Evolutionary conservation across 1,140 invertebrate species (phyloP).

Genomic region (Physella acuta): DNA sequence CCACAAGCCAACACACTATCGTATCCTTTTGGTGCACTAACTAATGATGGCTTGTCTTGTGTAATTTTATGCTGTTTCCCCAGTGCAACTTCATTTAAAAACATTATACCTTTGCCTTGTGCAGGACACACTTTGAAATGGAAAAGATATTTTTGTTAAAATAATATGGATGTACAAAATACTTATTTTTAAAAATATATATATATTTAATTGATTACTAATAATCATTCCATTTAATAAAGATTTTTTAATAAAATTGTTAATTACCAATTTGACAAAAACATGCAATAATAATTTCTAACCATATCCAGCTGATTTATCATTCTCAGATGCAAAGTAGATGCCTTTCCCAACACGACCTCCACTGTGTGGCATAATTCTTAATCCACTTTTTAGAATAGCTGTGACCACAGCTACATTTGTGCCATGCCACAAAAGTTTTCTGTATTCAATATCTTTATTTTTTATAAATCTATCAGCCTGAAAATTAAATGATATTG

Average conservation of each 20-base stretch:
- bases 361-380: constrained; percentile 64
- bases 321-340: constrained; percentile 62
- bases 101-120: constrained; percentile 58
- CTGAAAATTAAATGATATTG: too few species aligned
- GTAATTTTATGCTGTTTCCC: constrained; percentile 59
- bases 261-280: too few species aligned
- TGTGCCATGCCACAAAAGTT: constrained; percentile 63
- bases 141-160: too few species aligned
- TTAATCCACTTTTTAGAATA: constrained; percentile 61
- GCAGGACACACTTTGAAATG: constrained; percentile 37
- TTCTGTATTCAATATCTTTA: constrained; percentile 54
- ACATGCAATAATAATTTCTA: constrained; percentile 25
- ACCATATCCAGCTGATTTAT: constrained; percentile 60
- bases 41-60: constrained; percentile 49
- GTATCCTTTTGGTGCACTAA: constrained; percentile 55
- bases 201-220: too few species aligned
- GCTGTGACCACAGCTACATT: constrained; percentile 63
- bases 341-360: constrained; percentile 62
- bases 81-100: constrained; percentile 61
- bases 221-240: too few species aligned
- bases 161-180: too few species aligned
- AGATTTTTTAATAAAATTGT: too few species aligned
- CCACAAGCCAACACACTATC: constrained; percentile 61
- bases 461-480: constrained; percentile 46
- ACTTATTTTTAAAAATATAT: too few species aligned